phyloP scores from a whole-genome alignment of 2,797 vertebrate genomes.

The Masticophis lateralis region DNA sequence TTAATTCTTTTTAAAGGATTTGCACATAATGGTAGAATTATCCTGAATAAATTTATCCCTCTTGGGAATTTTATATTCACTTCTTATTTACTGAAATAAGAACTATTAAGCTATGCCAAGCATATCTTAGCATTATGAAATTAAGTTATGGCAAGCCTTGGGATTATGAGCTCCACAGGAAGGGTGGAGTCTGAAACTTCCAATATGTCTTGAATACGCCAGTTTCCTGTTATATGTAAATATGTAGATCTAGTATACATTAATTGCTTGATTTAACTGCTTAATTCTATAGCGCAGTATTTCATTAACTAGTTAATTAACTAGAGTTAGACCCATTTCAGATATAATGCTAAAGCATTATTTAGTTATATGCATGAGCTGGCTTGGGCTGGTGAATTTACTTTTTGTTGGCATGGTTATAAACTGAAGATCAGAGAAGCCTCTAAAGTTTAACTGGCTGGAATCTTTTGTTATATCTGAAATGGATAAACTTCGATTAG shows the following conservation, averaged over 20 bases:
- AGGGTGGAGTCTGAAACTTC: not conserved
- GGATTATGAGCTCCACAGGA: not conserved
- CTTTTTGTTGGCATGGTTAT: not conserved
- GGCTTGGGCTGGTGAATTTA: not conserved
- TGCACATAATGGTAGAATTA: not conserved
- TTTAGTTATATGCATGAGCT: not conserved
- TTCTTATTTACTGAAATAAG: constrained; percentile 12
- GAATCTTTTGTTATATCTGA: not conserved
- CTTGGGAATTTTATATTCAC: constrained; percentile 22
- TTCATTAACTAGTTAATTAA: not conserved
- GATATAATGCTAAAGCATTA: not conserved
- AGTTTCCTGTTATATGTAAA: not conserved
- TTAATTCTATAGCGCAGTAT: not conserved
- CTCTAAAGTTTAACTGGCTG: not conserved
- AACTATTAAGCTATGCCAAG: not conserved
- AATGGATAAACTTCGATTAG: not conserved
- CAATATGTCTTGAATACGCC: not conserved
- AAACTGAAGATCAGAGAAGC: not conserved
- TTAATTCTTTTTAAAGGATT: constrained; percentile 10
- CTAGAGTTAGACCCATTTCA: not conserved
- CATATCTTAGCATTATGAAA: not conserved
- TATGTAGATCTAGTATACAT: not conserved
- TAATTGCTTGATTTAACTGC: not conserved
- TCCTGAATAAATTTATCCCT: constrained; percentile 38
- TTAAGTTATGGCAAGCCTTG: not conserved